These are phyloP conservation scores for Saturnia japonica DNA, from an alignment of 2,888 invertebrate genomes.

Conservation along the genomic window DNA sequence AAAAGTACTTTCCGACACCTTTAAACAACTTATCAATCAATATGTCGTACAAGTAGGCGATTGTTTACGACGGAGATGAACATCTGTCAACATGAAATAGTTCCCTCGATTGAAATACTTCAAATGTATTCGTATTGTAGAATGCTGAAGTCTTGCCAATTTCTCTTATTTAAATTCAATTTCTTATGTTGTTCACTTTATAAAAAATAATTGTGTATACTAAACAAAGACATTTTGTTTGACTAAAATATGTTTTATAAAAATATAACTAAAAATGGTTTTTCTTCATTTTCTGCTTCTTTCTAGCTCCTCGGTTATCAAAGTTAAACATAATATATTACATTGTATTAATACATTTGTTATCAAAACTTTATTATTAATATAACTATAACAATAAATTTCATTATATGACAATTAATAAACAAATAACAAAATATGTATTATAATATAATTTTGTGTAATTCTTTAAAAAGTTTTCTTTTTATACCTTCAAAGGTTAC, in stretches of 20 bases:
- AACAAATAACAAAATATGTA: background rate
- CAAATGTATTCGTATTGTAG: background rate
- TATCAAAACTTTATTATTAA: background rate
- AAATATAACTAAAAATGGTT: background rate
- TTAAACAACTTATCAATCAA: conserved; percentile 48
- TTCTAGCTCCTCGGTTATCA: background rate
- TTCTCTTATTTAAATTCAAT: conserved; percentile 1
- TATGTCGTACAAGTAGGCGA: conserved; percentile 28
- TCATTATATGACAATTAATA: background rate
- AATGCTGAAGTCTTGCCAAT: conserved; percentile 3
- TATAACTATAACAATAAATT: background rate
- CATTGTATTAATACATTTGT: no score
- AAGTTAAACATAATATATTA: no score
- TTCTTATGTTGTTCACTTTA: background rate
- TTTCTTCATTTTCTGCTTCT: background rate
- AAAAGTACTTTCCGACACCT: conserved; percentile 30
- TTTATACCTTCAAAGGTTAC: background rate
- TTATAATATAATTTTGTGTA: no score
- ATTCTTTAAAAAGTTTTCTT: background rate
- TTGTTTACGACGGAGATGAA: conserved; percentile 41
- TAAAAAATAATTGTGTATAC: background rate
- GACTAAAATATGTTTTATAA: background rate
- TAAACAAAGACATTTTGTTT: background rate
- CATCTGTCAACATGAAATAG: conserved; percentile 48
- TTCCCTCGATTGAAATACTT: conserved; percentile 24